Evolutionary conservation across 2,888 invertebrate genomes (phyloP), one percentile per base, ranked within the genome.

Genomic region (Bellardia pandia): DNA sequence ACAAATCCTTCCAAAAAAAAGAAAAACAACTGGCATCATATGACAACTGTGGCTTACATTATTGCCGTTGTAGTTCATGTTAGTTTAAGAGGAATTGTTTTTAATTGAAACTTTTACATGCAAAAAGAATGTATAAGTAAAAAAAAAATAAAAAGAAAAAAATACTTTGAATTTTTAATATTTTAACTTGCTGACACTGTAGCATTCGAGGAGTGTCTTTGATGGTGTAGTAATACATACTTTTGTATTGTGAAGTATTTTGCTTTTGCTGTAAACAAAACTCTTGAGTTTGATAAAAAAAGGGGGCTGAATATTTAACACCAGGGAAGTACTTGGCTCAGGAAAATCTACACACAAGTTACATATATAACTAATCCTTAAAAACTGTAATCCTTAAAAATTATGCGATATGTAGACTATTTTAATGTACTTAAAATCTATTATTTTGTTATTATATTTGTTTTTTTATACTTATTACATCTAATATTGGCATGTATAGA

Each of bases 91-190:
- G 51, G 51, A 56, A 56, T 23, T 23, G 56, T 30, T 56, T 56
- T 56, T 56, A 56, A 23, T 56, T 56, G 23, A 23, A 56, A 56
- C 9, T 56, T 56, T 56, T 11, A 23, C 23, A 56, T 56, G 30
- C 56, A 8, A 11, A 23, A 56, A 56, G 23, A 9, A 23, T 6
- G 5, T 37, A 37, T 37, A 37, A n/a, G 16, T n/a, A 4, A 23
- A 30, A 56, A 23, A 42, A 42, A 11, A 42, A n/a, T n/a, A n/a
- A n/a, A 42, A 45, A 9, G 40, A 11, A 56, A 23, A 23, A 56
- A 56, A 56, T 56, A 30, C 56, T 30, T 8, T 8, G 56, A 56
- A 30, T 56, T 56, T 56, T 56, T 56, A 56, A 56, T 56, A 56
- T 56, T 56, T 56, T 3, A 23, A 8, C 11, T 4, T 30, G 23